phyloP scores from a whole-genome alignment of 2,113 vertebrate species.

The Camelus bactrianus region DNA sequence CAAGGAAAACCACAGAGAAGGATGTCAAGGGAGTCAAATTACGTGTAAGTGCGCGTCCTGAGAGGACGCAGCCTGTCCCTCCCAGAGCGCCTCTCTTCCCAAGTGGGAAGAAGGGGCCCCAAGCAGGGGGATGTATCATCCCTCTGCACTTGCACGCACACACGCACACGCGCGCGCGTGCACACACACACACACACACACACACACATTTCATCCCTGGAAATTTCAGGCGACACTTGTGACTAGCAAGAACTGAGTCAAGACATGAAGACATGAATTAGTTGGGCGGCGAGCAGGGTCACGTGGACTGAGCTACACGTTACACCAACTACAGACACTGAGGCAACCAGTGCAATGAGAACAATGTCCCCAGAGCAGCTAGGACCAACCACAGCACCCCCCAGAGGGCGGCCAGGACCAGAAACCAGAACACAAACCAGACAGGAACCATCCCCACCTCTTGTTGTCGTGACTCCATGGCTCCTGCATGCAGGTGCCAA shows the following conservation, averaged over 20 bases:
- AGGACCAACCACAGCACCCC: background rate
- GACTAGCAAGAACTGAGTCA: background rate
- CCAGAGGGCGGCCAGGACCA: background rate
- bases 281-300: background rate
- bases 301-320: background rate
- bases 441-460: background rate
- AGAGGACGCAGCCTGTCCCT: background rate
- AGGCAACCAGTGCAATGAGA: background rate
- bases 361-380: background rate
- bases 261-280: background rate
- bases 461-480: background rate
- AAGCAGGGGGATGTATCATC: too few species aligned
- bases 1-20: background rate
- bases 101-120: background rate
- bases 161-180: background rate
- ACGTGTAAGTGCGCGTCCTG: background rate
- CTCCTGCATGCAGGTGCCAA: background rate
- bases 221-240: background rate
- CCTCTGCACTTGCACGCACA: background rate
- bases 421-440: background rate
- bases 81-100: background rate
- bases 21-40: background rate
- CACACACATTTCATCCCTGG: background rate
- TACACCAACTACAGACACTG: background rate
- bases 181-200: background rate